Conservation (phyloP, 1,140 invertebrate species). For the Diabrotica undecimpunctata region DNA sequence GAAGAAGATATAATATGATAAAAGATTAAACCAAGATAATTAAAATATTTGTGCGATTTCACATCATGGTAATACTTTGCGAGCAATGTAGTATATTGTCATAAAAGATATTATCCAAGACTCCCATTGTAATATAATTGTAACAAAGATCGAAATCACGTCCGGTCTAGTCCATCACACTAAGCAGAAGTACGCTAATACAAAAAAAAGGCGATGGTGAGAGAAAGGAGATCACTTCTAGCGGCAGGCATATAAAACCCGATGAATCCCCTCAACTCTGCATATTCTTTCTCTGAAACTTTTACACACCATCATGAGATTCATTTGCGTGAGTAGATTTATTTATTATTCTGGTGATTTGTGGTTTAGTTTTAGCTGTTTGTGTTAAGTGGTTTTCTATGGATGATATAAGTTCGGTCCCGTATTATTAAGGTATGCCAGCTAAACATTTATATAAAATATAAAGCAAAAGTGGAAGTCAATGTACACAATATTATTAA, state of each 20-base stretch:
- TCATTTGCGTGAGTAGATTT: slow-evolving; percentile 18
- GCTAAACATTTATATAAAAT: no score
- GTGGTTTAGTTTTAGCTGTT: no score
- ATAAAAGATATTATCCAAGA: not conserved
- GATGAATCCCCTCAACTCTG: slow-evolving; percentile 26
- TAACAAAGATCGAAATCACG: not conserved
- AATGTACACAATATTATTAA: no score
- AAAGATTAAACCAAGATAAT: no score
- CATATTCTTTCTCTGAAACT: slow-evolving; percentile 33
- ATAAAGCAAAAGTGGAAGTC: no score
- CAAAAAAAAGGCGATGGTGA: slow-evolving; percentile 28
- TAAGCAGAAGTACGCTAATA: not conserved
- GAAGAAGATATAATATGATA: no score
- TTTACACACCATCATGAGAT: slow-evolving; percentile 34
- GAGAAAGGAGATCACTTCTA: slow-evolving; percentile 42
- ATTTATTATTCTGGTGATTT: not conserved
- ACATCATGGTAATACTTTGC: no score
- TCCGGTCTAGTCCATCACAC: not conserved
- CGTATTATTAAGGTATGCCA: no score
- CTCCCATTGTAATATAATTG: not conserved
- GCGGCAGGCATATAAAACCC: slow-evolving; percentile 33
- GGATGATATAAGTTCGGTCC: no score
- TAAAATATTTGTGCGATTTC: no score
- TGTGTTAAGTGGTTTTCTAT: no score
- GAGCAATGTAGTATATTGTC: not conserved